Evolutionary conservation across 2,113 vertebrate genomes (phyloP).

Genomic region (Gnathonemus echidnorhynchus): DNA sequence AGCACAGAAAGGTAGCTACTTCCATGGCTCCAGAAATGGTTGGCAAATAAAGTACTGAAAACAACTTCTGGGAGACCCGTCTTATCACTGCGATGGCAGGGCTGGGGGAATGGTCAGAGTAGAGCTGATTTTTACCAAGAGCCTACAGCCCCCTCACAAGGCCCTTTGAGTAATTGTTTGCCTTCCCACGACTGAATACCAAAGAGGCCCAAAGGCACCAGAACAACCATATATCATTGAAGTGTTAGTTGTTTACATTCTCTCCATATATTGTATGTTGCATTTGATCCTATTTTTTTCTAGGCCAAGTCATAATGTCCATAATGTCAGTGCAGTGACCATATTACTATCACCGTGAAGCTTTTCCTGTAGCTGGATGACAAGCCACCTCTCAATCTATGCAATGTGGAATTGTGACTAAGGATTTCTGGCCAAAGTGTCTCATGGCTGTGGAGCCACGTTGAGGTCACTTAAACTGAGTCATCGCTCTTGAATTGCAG

Average conservation of each 20-base stretch:
- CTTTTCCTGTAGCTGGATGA: not conserved
- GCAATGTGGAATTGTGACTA: not conserved
- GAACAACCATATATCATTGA: not conserved
- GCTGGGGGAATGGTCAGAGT: not conserved
- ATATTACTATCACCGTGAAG: not conserved
- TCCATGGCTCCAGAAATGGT: not conserved
- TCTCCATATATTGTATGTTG: not conserved
- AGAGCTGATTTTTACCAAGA: not conserved
- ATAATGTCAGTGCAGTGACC: not conserved
- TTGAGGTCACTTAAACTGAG: constrained; percentile 3
- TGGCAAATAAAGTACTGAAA: not conserved
- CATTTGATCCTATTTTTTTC: not conserved
- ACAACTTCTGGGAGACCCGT: not conserved
- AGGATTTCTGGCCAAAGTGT: not conserved
- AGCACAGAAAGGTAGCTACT: not conserved
- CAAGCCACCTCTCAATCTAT: not conserved
- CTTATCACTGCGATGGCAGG: not conserved
- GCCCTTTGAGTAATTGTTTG: not conserved
- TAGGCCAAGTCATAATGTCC: not conserved
- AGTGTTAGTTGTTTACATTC: not conserved
- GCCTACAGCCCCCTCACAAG: not conserved
- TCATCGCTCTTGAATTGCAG: not conserved
- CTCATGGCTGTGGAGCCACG: not conserved
- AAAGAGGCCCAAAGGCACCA: not conserved
- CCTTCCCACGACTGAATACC: not conserved